A percentile compares a stretch with the other conserved stretches of the same genome.
Conservation (phyloP, 2,113 vertebrate species). For the Ageneiosus marmoratus region DNA sequence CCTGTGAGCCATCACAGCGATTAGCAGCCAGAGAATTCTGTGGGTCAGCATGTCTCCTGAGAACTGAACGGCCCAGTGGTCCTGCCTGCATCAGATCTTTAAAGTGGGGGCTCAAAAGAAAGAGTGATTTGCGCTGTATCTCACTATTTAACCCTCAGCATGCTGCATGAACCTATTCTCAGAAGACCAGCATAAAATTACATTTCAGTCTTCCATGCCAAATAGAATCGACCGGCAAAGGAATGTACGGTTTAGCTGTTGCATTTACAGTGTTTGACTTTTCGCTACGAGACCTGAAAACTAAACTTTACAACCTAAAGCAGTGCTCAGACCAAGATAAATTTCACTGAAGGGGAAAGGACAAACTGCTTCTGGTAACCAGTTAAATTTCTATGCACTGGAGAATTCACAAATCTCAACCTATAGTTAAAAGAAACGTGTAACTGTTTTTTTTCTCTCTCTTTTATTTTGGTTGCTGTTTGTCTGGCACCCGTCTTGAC, state of each 20-base stretch:
- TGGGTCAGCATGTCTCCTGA: conserved; percentile 31
- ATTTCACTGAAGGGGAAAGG: neutral
- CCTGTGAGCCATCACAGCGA: conserved; percentile 60
- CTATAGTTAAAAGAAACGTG: neutral
- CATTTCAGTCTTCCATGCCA: neutral
- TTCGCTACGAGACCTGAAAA: neutral
- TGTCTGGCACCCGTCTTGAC: neutral
- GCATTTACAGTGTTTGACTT: neutral
- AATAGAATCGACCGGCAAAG: neutral
- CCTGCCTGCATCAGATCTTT: conserved; percentile 79
- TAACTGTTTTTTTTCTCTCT: neutral
- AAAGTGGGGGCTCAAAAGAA: conserved; percentile 37
- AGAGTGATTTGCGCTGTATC: neutral
- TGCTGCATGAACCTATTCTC: neutral
- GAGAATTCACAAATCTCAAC: neutral
- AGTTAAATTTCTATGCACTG: neutral
- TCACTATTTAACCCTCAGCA: neutral
- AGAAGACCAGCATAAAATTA: neutral
- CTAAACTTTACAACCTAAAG: neutral
- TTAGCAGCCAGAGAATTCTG: conserved; percentile 52
- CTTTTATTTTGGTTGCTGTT: neutral
- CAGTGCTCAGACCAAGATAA: neutral
- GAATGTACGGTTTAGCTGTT: neutral
- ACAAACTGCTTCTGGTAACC: neutral
- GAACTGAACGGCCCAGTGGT: conserved; percentile 62